Evolutionary conservation across 2,113 vertebrate genomes (phyloP).

Genomic region (Desmodus rotundus): DNA sequence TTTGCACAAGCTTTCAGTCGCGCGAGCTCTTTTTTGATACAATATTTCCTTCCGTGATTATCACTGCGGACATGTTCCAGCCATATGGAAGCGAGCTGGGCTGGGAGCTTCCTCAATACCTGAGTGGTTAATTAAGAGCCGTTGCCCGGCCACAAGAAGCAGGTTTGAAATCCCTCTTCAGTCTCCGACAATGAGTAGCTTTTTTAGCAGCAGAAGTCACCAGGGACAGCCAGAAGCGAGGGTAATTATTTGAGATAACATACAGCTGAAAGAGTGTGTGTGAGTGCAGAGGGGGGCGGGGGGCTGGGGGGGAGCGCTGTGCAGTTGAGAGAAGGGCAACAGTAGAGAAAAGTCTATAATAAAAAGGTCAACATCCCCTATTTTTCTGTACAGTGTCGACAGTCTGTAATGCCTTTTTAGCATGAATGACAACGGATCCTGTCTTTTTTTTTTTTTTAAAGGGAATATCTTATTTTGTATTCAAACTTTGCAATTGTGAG

Average conservation of each 20-base stretch:
- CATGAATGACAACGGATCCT: constrained; percentile 88
- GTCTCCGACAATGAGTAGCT: constrained; percentile 89
- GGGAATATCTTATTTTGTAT: constrained; percentile 91
- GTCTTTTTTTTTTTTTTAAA: constrained; percentile 58
- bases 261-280: constrained; percentile 83
- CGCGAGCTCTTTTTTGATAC: constrained; percentile 88
- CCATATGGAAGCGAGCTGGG: constrained; percentile 94
- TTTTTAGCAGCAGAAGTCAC: constrained; percentile 89
- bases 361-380: constrained; percentile 96
- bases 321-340: constrained; percentile 83
- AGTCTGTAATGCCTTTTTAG: constrained; percentile 90
- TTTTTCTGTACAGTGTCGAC: constrained; percentile 88
- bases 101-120: constrained; percentile 92
- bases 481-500: constrained; percentile 88
- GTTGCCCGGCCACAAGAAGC: constrained; percentile 95
- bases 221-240: constrained; percentile 93
- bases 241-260: constrained; percentile 99
- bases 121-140: constrained; percentile 99
- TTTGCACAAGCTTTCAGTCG: constrained; percentile 93
- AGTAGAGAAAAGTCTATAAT: constrained; percentile 82
- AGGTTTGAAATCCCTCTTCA: constrained; percentile 92
- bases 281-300: constrained; percentile 63
- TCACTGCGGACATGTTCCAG: constrained; percentile 89
- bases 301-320: constrained; percentile 65
- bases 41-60: constrained; percentile 93